Evolutionary conservation across 2,113 vertebrate species (phyloP).

Genomic region (Trachemys scripta): DNA sequence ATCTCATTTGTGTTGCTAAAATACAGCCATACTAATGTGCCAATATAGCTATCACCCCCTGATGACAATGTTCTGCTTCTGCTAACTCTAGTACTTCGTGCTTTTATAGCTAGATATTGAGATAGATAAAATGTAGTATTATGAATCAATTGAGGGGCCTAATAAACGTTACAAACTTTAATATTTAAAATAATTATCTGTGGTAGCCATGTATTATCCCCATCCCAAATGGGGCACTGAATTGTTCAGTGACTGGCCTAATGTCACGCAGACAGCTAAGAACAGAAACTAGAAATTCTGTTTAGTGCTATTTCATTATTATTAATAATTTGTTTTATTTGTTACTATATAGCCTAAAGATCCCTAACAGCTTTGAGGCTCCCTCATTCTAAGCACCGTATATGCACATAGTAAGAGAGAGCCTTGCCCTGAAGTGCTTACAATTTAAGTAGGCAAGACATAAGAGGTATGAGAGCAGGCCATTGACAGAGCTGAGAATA

Average conservation of each 20-base stretch:
- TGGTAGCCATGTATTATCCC: not conserved
- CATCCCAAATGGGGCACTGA: not conserved
- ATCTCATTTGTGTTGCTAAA: not conserved
- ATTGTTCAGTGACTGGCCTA: no score
- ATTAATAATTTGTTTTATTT: no score
- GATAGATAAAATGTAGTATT: no score
- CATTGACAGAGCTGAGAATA: not conserved
- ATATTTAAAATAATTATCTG: not conserved
- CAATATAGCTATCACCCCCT: not conserved
- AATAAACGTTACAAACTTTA: not conserved
- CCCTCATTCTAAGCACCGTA: not conserved
- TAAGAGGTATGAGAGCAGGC: not conserved
- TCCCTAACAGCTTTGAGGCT: not conserved
- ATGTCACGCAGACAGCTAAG: no score
- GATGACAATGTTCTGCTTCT: not conserved
- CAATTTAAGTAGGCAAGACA: not conserved
- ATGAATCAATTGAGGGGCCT: not conserved
- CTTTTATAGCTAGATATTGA: not conserved
- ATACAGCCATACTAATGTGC: not conserved
- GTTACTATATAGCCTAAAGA: no score
- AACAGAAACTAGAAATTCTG: no score
- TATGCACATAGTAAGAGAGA: not conserved
- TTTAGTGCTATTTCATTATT: no score
- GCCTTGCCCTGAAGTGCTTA: not conserved
- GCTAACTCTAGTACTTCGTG: not conserved